Percentiles rank a stretch among this genome's conserved stretches.
Evolutionary conservation across 2,113 vertebrate species (phyloP).

Genomic region (Bothrops jararaca): DNA sequence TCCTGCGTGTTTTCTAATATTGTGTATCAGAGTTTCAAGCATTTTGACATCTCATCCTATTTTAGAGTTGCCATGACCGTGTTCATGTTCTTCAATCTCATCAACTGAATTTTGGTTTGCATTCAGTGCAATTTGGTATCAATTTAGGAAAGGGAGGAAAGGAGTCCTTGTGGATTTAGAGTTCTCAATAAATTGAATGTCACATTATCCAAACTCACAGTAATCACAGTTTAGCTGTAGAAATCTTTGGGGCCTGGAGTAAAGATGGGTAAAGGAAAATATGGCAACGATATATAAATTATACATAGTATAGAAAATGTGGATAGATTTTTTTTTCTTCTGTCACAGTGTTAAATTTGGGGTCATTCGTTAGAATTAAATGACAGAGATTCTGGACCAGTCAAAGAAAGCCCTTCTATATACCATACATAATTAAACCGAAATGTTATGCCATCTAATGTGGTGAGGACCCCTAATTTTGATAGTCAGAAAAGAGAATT

Average conservation of each 20-base stretch:
- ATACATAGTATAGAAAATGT: not conserved
- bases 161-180: not conserved
- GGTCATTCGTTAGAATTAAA: not conserved
- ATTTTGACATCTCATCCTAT: not conserved
- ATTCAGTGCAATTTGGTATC: not conserved
- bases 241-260: not conserved
- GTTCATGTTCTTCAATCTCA: not conserved
- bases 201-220: not conserved
- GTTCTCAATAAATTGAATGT: not conserved
- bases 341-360: not conserved
- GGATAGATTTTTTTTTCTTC: not conserved
- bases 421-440: not conserved
- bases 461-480: not conserved
- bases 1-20: not conserved
- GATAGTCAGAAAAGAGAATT: not conserved
- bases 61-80: not conserved
- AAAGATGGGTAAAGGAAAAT: not conserved
- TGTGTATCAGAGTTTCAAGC: not conserved
- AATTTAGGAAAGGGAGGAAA: not conserved
- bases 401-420: not conserved
- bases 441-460: not conserved
- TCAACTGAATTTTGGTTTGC: not conserved
- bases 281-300: not conserved
- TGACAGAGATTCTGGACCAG: not conserved
- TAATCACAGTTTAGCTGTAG: not conserved